A percentile compares a stretch with the other conserved stretches of the same genome.
These are phyloP conservation scores for Alviniconcha strummeri DNA, from an alignment of 2,888 invertebrate genomes.

Conservation along the genomic window DNA sequence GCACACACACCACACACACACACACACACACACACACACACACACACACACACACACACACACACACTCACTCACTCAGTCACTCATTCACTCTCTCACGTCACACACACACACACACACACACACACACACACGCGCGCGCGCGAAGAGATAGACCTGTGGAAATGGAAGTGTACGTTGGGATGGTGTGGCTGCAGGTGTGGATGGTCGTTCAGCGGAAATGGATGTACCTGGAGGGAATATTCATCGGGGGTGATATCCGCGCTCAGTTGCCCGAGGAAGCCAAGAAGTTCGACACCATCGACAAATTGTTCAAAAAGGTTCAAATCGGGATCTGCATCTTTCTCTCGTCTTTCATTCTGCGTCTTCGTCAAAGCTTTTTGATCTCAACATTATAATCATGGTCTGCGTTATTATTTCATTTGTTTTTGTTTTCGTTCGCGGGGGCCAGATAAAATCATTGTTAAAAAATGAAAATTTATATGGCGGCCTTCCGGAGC, in stretches of 20 bases:
- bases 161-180: not conserved
- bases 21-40: not conserved
- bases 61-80: not conserved
- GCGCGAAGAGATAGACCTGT: not conserved
- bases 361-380: too few relatives aligned
- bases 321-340: conserved; percentile 68
- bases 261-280: conserved; percentile 89
- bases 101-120: not conserved
- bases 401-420: too few relatives aligned
- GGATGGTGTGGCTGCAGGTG: conserved; percentile 68
- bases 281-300: conserved; percentile 90
- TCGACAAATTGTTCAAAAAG: conserved; percentile 85
- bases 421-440: too few relatives aligned
- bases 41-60: not conserved
- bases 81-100: too few relatives aligned
- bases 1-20: not conserved
- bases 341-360: too few relatives aligned
- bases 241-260: conserved; percentile 92
- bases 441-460: too few relatives aligned
- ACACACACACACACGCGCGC: not conserved
- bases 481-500: too few relatives aligned
- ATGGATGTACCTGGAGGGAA: conserved; percentile 93
- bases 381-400: too few relatives aligned
- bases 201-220: conserved; percentile 90
- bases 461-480: too few relatives aligned